A percentile compares a stretch with the other conserved stretches of the same genome.
Evolutionary conservation across 2,113 vertebrate genomes (phyloP).

Genomic region (Zosterops japonicus): DNA sequence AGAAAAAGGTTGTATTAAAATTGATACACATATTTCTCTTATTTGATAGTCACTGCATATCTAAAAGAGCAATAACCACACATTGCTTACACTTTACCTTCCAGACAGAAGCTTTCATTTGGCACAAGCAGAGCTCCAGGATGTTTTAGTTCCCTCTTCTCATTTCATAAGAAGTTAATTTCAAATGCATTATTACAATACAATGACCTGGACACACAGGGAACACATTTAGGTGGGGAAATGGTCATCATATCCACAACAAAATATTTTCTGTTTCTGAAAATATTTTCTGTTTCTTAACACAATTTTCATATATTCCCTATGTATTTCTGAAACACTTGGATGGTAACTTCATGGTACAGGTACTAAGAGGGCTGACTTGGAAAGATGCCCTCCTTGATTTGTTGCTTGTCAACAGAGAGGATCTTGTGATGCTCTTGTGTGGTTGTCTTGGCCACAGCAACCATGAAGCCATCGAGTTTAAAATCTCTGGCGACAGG

Average conservation of each 20-base stretch:
- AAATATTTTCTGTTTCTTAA: neutral
- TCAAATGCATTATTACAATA: neutral
- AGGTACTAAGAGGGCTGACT: neutral
- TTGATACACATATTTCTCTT: neutral
- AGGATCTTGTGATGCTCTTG: neutral
- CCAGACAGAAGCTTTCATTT: neutral
- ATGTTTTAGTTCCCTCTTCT: neutral
- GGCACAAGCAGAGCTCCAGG: neutral
- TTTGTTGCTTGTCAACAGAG: neutral
- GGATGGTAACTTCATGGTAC: neutral
- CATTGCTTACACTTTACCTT: neutral
- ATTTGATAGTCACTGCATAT: neutral
- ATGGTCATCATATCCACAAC: neutral
- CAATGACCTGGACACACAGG: neutral
- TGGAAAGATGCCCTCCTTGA: neutral
- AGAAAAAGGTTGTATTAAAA: neutral
- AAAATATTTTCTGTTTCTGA: neutral
- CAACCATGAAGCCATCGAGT: accelerated
- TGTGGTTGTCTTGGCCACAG: neutral
- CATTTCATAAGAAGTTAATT: neutral
- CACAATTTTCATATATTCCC: neutral
- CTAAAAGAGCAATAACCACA: neutral
- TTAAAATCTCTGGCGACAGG: neutral
- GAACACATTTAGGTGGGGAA: neutral
- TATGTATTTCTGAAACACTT: neutral